phyloP scores from a whole-genome alignment of 2,113 vertebrate species.

The Addax nasomaculatus region DNA sequence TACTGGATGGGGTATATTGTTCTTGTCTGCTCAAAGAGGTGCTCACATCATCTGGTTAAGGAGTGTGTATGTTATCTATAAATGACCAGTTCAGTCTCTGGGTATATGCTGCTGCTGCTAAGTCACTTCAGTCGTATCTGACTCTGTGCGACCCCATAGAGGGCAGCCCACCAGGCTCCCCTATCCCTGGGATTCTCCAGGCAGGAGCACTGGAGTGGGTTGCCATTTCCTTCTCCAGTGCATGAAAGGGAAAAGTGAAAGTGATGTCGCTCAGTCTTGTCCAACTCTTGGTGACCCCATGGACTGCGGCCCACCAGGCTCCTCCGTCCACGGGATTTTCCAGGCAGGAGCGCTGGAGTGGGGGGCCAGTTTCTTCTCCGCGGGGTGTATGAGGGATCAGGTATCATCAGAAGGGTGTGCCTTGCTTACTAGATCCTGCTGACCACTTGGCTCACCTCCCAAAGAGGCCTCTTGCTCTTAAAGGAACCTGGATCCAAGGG shows the following conservation, averaged over 20 bases:
- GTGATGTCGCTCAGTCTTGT: rapidly evolving
- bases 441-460: background rate
- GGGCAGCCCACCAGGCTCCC: too few species aligned
- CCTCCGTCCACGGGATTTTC: too few species aligned
- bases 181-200: too few species aligned
- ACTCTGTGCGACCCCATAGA: too few species aligned
- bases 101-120: background rate
- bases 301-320: too few species aligned
- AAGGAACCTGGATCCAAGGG: background rate
- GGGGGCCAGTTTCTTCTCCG: too few species aligned
- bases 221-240: too few species aligned
- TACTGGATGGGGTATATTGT: background rate
- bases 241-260: too few species aligned
- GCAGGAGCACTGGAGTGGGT: too few species aligned
- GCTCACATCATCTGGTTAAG: background rate
- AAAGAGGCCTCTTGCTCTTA: background rate
- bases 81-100: background rate
- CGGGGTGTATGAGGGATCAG: background rate
- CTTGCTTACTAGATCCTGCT: background rate
- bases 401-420: background rate
- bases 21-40: background rate
- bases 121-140: too few species aligned
- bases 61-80: background rate
- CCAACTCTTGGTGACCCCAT: rapidly evolving
- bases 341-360: too few species aligned